Base-by-base conservation (phyloP, 1,140 invertebrate species). In the Caerostris darwini region DNA sequence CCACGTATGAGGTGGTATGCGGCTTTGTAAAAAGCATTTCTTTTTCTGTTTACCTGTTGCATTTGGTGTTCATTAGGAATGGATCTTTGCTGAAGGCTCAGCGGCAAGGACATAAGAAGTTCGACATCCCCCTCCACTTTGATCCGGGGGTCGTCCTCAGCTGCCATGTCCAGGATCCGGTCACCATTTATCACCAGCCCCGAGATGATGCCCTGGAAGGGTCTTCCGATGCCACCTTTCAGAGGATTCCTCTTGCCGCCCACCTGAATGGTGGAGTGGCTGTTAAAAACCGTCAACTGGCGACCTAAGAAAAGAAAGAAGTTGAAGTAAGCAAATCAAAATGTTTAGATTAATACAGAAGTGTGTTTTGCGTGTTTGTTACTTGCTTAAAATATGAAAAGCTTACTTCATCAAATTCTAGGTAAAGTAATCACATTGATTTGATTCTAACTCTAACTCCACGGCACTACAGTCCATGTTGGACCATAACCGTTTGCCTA, bases 251-350 rank as follows among this genome's bases (percentile, higher is more conserved):
- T 97, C 95, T 98, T 97, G 8, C 98, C 98, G 34, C 99, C 99
- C n/a, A 99, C 97, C 95, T 98, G 97, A 82, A 99, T 97, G 19
- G 97, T 97, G 12, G 98, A 98, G 97, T 99, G 98, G 95, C 97
- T 98, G 96, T 99, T 99, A 96, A 99, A 99, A n/a, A 99, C 98
- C 83, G 97, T 98, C 89, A 98, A 97, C 95, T 99, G 98, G 95
- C 98, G 97, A 92, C 98, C 98, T 98, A 96, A 3, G 83, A 17
- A 34, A 7, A 5, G 7, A 50, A 59, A 82, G 4, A n/a, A 10
- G 67, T 67, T n/a, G 50, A n/a, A 19, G 57, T 5, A 86, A n/a
- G n/a, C n/a, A n/a, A n/a, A n/a, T n/a, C n/a, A n/a, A n/a, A n/a
- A n/a, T n/a, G n/a, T n/a, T n/a, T n/a, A n/a, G n/a, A n/a, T n/a